A percentile compares a stretch with the other conserved stretches of the same genome.
phyloP scores from a whole-genome alignment of 2,113 vertebrate genomes.

The Podarcis muralis region DNA sequence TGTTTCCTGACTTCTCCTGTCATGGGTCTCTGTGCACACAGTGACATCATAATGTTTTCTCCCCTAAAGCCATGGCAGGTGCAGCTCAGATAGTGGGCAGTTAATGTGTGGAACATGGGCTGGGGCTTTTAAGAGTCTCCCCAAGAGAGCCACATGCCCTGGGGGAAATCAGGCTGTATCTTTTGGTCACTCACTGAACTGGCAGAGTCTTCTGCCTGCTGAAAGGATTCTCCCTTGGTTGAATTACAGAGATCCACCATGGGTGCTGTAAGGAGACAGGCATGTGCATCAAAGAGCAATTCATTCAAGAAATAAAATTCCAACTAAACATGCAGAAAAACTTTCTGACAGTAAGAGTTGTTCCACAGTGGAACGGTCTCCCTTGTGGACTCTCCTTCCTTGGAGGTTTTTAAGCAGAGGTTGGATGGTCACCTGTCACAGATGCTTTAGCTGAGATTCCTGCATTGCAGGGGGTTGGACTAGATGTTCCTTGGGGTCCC shows the following conservation, averaged over 20 bases:
- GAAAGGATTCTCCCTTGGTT: constrained; percentile 3
- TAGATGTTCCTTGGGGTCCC: no score
- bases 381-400: no score
- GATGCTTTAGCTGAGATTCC: no score
- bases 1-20: not conserved
- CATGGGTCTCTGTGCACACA: not conserved
- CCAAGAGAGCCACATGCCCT: not conserved
- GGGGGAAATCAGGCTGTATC: not conserved
- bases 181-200: constrained; percentile 9
- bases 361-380: no score
- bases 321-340: no score
- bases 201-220: not conserved
- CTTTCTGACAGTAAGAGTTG: no score
- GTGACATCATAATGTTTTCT: not conserved
- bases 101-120: not conserved
- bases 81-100: not conserved
- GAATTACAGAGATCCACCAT: constrained; percentile 7
- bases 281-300: not conserved
- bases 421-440: no score
- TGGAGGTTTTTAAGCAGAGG: no score
- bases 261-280: constrained; percentile 10
- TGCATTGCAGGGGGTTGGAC: no score
- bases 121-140: not conserved
- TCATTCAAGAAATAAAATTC: not conserved
- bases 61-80: not conserved